Conservation (phyloP, 2,113 vertebrate species). For the Trichomycterus rosablanca region DNA sequence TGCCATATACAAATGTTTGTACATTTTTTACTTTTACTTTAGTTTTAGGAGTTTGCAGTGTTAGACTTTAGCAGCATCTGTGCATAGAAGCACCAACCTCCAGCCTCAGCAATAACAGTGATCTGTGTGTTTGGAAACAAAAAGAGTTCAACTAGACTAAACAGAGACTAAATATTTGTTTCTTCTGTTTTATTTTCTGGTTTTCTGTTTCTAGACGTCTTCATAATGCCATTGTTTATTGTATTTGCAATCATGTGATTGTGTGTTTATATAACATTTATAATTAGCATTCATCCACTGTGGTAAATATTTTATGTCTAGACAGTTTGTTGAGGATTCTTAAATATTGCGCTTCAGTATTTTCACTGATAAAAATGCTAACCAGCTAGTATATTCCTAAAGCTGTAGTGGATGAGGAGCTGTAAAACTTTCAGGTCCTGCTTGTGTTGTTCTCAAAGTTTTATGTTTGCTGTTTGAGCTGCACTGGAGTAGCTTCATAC, state of each 20-base stretch:
- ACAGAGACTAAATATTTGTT: conserved; percentile 12
- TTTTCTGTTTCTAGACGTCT: background rate
- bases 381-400: no score
- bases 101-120: conserved; percentile 6
- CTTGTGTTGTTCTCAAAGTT: conserved; percentile 1
- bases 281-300: background rate
- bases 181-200: no score
- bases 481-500: conserved; percentile 10
- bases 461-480: conserved; percentile 10
- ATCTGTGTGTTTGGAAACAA: conserved; percentile 16
- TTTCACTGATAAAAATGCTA: no score
- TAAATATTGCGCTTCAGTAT: no score
- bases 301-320: no score
- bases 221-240: conserved; percentile 1
- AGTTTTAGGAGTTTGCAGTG: no score
- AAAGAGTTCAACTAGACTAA: conserved; percentile 8
- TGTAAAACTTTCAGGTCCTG: no score
- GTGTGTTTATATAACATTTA: background rate
- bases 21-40: no score
- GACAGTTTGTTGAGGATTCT: no score
- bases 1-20: no score
- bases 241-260: conserved; percentile 8
- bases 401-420: no score
- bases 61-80: background rate
- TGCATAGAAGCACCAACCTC: background rate